Conservation (phyloP, 2,797 vertebrate species). For the Lepus oiostolus region DNA sequence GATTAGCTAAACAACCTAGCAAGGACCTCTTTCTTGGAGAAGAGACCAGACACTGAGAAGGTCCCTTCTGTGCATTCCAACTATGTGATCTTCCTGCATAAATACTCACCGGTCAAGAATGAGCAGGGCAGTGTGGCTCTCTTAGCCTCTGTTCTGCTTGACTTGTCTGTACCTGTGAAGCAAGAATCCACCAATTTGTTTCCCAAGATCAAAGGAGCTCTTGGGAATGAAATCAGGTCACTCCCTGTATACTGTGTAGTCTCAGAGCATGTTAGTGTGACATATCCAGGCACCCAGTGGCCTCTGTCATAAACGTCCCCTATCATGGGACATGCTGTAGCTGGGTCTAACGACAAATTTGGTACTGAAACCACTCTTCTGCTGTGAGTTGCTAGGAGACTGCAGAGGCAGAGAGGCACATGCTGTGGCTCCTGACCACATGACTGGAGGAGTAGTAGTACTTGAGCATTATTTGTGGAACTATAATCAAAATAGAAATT, state of each 20-base stretch:
- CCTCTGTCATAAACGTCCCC: not conserved
- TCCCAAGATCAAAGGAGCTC: constrained; percentile 21
- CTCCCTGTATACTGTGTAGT: not conserved
- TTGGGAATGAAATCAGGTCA: not conserved
- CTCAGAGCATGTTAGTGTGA: not conserved
- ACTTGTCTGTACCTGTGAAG: not conserved
- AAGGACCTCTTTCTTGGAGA: not conserved
- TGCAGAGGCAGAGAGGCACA: not conserved
- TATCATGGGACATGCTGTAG: not conserved
- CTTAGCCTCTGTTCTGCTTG: not conserved
- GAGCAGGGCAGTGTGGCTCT: not conserved
- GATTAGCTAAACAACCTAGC: not conserved
- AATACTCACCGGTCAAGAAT: not conserved
- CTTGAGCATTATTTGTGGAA: not conserved
- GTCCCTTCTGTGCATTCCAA: not conserved
- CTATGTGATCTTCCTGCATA: not conserved
- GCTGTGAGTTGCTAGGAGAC: not conserved
- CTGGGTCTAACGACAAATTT: not conserved
- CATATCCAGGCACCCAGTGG: not conserved
- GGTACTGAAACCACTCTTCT: not conserved
- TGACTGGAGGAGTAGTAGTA: not conserved
- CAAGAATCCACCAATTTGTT: constrained; percentile 20
- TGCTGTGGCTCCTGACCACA: not conserved
- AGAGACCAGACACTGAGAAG: not conserved
- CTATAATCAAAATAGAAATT: constrained; percentile 25